Base-by-base conservation (phyloP, 1,140 invertebrate genomes). In the Cyrtorhinus lividipennis region DNA sequence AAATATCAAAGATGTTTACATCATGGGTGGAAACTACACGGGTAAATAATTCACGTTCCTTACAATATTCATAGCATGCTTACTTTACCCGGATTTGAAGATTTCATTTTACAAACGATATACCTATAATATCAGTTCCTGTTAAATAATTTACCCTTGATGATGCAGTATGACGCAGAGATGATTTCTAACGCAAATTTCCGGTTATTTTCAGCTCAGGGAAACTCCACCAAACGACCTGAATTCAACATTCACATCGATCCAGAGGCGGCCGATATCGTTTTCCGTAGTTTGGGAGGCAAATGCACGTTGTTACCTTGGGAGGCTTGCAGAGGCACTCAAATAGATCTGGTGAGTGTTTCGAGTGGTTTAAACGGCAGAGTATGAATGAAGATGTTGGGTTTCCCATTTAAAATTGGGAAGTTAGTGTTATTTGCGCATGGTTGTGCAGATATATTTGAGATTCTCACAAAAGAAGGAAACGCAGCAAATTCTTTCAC, bases 181-280 rank as follows among this genome's bases (percentile, higher is more conserved):
- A 5, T 5, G 30, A 5, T 38, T n/a, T n/a, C n/a, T n/a, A n/a
- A n/a, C 30, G 30, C 30, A 38, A 38, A 15, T 15, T 38, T 8
- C 15, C 30, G 30, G 30, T 15, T 38, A 38, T 69, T 72, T 68
- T 63, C 66, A 81, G 85, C 79, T 22, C 74, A 80, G 62, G 86
- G 88, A 13, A 86, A 86, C 70, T 73, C 78, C 18, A 80, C 80
- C 20, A 68, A 78, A 0, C 75, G 80, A 46, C 85, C 84, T 8
- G 89, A 91, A 73, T 90, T 87, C 69, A 91, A 92, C 74, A 92
- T 92, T 69, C 78, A 79, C 59, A 71, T 71, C 20, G 88, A 91
- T 74, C 86, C 88, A 0, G 87, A 91, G 75, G 85, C 87, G 24
- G 87, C 84, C 0, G 76, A 81, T 69, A 82, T 88, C 44, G 79